phyloP scores from a whole-genome alignment of 2,113 vertebrate species.

The Cyphomyrus plagiostoma region DNA sequence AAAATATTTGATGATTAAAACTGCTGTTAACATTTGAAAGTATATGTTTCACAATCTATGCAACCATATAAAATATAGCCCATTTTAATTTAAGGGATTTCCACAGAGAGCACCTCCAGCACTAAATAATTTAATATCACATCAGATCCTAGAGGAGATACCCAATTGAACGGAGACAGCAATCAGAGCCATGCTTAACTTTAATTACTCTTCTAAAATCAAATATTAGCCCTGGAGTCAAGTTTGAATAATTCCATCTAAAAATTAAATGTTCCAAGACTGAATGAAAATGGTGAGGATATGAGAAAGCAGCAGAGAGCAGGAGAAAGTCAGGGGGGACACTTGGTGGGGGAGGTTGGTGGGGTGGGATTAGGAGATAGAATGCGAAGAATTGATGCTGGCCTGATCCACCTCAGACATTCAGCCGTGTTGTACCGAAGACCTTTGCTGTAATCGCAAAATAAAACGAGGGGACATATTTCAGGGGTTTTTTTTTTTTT shows the following conservation, averaged over 20 bases:
- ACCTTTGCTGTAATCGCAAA: not conserved
- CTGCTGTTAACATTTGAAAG: slow-evolving; percentile 38
- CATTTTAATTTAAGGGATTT: slow-evolving; percentile 73
- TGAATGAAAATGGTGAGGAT: slow-evolving; percentile 40
- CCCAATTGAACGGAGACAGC: slow-evolving; percentile 60
- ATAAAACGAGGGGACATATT: not conserved
- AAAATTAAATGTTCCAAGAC: slow-evolving; percentile 70
- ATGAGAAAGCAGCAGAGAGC: not conserved
- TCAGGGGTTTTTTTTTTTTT: not conserved
- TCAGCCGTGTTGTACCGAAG: not conserved
- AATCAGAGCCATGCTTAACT: slow-evolving; percentile 73
- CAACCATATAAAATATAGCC: slow-evolving; percentile 41
- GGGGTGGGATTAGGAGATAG: not conserved
- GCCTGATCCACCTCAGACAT: not conserved
- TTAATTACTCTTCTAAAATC: slow-evolving; percentile 87
- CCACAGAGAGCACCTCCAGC: slow-evolving; percentile 76
- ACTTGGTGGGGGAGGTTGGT: not conserved
- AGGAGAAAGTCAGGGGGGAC: not conserved
- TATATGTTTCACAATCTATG: slow-evolving; percentile 69
- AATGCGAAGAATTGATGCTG: not conserved
- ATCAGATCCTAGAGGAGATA: slow-evolving; percentile 67
- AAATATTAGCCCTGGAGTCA: slow-evolving; percentile 73
- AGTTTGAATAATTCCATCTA: slow-evolving; percentile 74
- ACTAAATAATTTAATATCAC: slow-evolving; percentile 74
- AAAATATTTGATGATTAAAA: slow-evolving; percentile 63